Conservation (phyloP, 2,888 invertebrate genomes). For the Lasioglossum malachurum region DNA sequence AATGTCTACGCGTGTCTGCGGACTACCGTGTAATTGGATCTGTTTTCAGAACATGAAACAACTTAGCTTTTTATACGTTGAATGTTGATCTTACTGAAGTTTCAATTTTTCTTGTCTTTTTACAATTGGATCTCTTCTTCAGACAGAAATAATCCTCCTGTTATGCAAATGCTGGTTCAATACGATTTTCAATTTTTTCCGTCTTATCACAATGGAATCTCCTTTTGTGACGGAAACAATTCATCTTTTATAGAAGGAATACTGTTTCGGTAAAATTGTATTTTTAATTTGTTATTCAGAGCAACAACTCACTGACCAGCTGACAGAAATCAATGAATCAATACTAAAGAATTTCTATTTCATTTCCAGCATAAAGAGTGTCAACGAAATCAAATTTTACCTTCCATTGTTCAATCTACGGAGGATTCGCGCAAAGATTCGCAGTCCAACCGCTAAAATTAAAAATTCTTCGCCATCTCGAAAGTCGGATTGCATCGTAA, state of each 20-base stretch:
- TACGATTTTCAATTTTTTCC: background rate
- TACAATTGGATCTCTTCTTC: background rate
- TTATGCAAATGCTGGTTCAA: background rate
- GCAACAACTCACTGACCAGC: background rate
- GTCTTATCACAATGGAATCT: no score
- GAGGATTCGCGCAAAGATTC: no score
- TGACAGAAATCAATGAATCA: background rate
- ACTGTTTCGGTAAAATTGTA: no score
- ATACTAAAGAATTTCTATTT: background rate
- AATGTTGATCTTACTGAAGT: background rate
- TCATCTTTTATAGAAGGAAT: no score
- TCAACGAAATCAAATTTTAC: no score
- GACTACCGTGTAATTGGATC: background rate
- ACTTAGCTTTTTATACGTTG: background rate
- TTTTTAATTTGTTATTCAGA: no score
- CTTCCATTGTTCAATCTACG: no score
- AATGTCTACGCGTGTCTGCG: background rate
- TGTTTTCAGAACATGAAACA: background rate
- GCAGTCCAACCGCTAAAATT: background rate
- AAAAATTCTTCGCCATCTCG: background rate
- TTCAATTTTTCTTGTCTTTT: background rate
- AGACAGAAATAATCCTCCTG: no score
- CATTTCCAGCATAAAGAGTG: no score
- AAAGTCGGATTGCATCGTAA: background rate
- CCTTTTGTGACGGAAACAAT: no score